phyloP scores from a whole-genome alignment of 1,140 invertebrate species.

The Telenomus remus region DNA sequence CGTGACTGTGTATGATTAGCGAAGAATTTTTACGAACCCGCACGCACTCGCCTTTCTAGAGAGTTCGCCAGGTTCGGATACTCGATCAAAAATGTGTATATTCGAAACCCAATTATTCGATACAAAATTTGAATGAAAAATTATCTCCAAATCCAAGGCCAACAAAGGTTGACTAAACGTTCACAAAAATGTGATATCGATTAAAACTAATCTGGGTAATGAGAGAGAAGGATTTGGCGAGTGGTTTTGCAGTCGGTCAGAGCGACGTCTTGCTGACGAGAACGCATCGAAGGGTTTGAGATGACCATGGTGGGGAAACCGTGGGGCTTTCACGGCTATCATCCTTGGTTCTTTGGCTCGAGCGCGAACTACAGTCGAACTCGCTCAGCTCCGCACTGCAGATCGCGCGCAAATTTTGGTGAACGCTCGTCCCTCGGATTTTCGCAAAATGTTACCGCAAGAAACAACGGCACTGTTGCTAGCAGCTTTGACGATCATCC shows the following conservation, averaged over 20 bases:
- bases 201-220: too few species aligned
- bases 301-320: conserved; percentile 51
- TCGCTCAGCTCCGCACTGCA: conserved; percentile 65
- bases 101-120: too few species aligned
- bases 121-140: too few species aligned
- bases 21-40: conserved; percentile 46
- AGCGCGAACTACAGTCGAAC: conserved; percentile 66
- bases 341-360: conserved; percentile 39
- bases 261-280: conserved; percentile 37
- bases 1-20: conserved; percentile 60
- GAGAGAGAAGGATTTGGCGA: background rate
- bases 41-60: conserved; percentile 46
- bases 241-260: conserved; percentile 24
- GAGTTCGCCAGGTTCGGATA: conserved; percentile 17
- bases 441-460: conserved; percentile 40
- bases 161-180: too few species aligned
- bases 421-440: conserved; percentile 7
- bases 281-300: conserved; percentile 40
- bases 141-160: too few species aligned
- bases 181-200: too few species aligned
- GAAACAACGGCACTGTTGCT: conserved; percentile 40
- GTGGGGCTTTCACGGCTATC: conserved; percentile 43
- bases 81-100: too few species aligned
- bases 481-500: conserved; percentile 38
- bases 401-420: conserved; percentile 56